Percentiles rank a stretch among this genome's conserved stretches.
phyloP scores from a whole-genome alignment of 1,140 invertebrate genomes.

The Brachionus paranguensis region DNA sequence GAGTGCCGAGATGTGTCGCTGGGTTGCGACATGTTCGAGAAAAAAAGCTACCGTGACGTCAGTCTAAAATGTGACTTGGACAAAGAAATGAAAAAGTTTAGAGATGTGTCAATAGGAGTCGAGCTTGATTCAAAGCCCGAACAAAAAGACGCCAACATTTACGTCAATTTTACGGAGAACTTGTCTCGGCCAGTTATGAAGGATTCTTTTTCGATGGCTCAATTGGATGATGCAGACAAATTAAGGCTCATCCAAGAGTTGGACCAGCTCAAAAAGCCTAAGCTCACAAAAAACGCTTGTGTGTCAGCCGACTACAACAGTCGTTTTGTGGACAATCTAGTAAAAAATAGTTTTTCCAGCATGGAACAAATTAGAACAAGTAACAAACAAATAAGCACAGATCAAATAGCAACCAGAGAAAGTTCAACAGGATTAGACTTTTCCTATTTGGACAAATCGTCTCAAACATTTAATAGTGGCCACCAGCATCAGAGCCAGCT shows the following conservation, averaged over 20 bases:
- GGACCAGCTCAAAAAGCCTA: neutral
- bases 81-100: conserved; percentile 10
- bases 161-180: neutral
- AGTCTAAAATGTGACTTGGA: conserved; percentile 15
- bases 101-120: neutral
- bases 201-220: neutral
- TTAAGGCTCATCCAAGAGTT: neutral
- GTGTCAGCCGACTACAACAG: neutral
- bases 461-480: neutral
- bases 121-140: neutral
- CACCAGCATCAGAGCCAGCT: neutral
- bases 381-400: conserved; percentile 9
- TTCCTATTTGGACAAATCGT: neutral
- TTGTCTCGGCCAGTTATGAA: neutral
- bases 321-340: neutral
- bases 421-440: neutral
- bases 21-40: neutral
- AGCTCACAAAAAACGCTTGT: neutral
- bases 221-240: neutral
- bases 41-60: conserved; percentile 14
- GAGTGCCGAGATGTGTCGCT: conserved; percentile 22
- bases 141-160: conserved; percentile 21
- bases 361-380: neutral
- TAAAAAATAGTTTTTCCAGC: neutral
- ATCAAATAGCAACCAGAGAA: neutral